Base-by-base conservation (phyloP, 35 echinoderm and acorn worm species). In the Apostichopus californicus region DNA sequence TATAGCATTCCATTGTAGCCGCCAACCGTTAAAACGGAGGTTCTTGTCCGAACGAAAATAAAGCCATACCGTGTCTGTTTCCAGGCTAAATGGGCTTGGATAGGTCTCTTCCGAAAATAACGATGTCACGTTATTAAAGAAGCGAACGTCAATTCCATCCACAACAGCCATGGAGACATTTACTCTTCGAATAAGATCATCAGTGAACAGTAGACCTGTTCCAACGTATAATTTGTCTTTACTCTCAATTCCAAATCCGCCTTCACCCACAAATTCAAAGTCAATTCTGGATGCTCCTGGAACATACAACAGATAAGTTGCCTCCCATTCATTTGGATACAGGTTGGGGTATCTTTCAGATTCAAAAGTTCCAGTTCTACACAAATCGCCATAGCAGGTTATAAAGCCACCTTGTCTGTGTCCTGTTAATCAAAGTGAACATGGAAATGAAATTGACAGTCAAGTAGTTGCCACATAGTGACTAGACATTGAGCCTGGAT, bases 181-280 rank as follows among this genome's bases (percentile, higher is more conserved):
- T 1, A 55, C 54, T n/a, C 52, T 56, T 5, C 57, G 21, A 54
- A 94, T 65, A 5, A 70, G 20, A 1, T 57, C 57, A 26, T 78
- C 71, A n/a, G 28, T 28, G 21, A 88, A 92, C 1, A 14, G 6
- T n/a, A 95, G 78, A 5, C 94, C 94, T 61, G 68, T 57, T 6
- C 90, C 94, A 78, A 95, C 85, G 57, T 92, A 95, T 73, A 95
- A 66, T 56, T 92, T 90, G 71, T 95, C 94, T 81, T 95, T 95
- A 25, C 25, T 52, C 79, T 95, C 94, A 79, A 95, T 83, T 8
- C 94, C 91, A 34, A 95, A 95, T 1, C 55, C 83, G 1, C 79
- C 55, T 59, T 79, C 56, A 24, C 64, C 86, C 46, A 24, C 26
- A 83, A 95, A 95, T 20, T 68, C 70, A 82, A 95, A 95, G 17